Base-by-base conservation (phyloP, 2,797 vertebrate genomes). In the Alfaro cultratus region DNA sequence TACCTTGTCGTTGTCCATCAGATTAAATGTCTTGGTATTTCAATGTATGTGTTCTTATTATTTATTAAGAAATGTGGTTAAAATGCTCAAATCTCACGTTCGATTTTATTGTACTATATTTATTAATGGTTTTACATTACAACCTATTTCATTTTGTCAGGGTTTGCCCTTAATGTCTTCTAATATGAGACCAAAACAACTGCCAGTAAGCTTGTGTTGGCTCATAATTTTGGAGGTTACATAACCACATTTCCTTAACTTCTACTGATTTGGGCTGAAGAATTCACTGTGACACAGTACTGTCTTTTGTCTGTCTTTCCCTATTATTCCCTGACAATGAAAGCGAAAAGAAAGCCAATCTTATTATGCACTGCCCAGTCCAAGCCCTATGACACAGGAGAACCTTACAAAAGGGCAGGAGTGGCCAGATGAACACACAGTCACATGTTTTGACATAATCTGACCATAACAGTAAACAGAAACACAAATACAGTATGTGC, bases 381-480 rank as follows among this genome's bases (percentile, higher is more conserved):
- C 41, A 43, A 71, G 12, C 12, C 39, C 41, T 71, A 41, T 71
- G 23, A n/a, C 23, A 71, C 68, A 71, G 5, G 26, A 45, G 41
- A 43, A 71, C n/a, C n/a, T 71, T 71, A n/a, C 68, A 71, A 71
- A 71, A 71, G 41, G 12, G 26, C 68, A 71, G 68, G 68, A 71
- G 68, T 29, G 68, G 26, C 68, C 12, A 13, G 39, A 71, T 41
- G 41, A 45, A 26, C 3, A 13, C 9, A 29, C 68, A n/a, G n/a
- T 71, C 26, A 71, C 15, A 5, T 12, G 13, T 71, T 71, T 45
- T 45, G 26, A 45, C 68, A n/a, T 71, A 13, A 45, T 26, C 26
- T 71, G 68, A 71, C 41, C 7, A 45, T 29, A 29, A 29, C 11
- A 71, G 41, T 15, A 15, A 70, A 45, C 39, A 45, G 11, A 71